phyloP scores from a whole-genome alignment of 2,113 vertebrate species.

The Myrmecobius fasciatus region DNA sequence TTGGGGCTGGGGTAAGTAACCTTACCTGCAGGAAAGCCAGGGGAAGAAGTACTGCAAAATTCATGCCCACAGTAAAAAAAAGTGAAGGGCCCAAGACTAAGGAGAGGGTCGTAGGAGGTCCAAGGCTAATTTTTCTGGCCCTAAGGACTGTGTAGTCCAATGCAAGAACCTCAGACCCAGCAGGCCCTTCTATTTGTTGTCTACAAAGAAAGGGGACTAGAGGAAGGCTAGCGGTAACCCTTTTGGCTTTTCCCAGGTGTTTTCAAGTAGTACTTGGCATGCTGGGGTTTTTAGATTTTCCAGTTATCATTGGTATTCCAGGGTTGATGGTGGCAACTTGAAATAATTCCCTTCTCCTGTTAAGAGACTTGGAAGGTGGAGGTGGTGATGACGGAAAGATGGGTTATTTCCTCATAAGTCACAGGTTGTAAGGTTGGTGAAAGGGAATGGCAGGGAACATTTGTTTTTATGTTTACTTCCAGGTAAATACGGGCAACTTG shows the following conservation, averaged over 20 bases:
- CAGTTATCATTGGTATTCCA: background rate
- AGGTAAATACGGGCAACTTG: slow-evolving; percentile 97
- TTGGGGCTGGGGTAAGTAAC: slow-evolving; percentile 97
- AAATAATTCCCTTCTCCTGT: background rate
- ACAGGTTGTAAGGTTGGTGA: background rate
- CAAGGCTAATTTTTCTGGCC: accelerated
- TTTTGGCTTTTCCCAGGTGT: background rate
- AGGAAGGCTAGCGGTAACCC: background rate
- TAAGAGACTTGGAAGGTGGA: background rate
- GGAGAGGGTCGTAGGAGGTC: background rate
- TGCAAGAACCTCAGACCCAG: background rate
- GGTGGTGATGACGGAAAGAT: background rate
- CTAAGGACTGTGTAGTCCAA: background rate
- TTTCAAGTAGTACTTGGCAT: background rate
- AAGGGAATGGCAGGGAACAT: background rate
- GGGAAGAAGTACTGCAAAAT: background rate
- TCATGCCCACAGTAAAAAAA: background rate
- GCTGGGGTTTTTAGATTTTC: background rate
- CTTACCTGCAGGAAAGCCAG: background rate
- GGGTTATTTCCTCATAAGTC: no score
- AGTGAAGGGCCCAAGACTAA: background rate
- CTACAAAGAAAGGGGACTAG: background rate
- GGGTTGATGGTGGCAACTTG: background rate
- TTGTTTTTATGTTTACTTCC: slow-evolving; percentile 37
- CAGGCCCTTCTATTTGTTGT: background rate